phyloP scores from a whole-genome alignment of 2,888 invertebrate species.

The Folsomia manolachei region DNA sequence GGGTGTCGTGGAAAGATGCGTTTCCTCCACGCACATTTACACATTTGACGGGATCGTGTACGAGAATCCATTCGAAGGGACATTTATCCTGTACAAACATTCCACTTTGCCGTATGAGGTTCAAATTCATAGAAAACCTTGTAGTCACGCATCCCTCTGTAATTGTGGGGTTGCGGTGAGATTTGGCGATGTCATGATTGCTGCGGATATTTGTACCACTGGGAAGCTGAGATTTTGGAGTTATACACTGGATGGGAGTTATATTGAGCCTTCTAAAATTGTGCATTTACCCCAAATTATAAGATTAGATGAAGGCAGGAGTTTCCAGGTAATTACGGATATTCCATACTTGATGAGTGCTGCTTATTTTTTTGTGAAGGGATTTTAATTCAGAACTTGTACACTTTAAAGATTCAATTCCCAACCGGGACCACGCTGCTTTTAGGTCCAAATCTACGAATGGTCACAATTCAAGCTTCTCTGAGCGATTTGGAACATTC shows the following conservation, averaged over 20 bases:
- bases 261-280: slow-evolving; percentile 46
- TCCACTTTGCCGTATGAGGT: slow-evolving; percentile 50
- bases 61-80: slow-evolving; percentile 48
- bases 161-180: slow-evolving; percentile 49
- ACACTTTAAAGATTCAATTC: slow-evolving; percentile 45
- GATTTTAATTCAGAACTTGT: too few species aligned
- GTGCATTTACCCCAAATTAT: slow-evolving; percentile 49
- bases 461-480: slow-evolving; percentile 50
- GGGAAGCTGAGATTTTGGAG: slow-evolving; percentile 49
- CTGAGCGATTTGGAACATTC: slow-evolving; percentile 50
- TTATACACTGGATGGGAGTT: slow-evolving; percentile 46
- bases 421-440: slow-evolving; percentile 49
- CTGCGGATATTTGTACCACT: slow-evolving; percentile 45
- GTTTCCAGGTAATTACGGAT: slow-evolving; percentile 48
- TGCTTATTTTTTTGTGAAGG: too few species aligned
- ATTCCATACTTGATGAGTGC: too few species aligned
- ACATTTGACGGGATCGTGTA: slow-evolving; percentile 51
- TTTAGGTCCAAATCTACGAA: slow-evolving; percentile 50
- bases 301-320: slow-evolving; percentile 48
- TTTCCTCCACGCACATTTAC: slow-evolving; percentile 41
- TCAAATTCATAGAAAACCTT: slow-evolving; percentile 47
- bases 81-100: slow-evolving; percentile 50
- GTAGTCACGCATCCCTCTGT: slow-evolving; percentile 43
- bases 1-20: slow-evolving; percentile 48
- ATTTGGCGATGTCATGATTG: slow-evolving; percentile 48